Base-by-base conservation (phyloP, 2,113 vertebrate species). In the Drymodes brunneopygia region DNA sequence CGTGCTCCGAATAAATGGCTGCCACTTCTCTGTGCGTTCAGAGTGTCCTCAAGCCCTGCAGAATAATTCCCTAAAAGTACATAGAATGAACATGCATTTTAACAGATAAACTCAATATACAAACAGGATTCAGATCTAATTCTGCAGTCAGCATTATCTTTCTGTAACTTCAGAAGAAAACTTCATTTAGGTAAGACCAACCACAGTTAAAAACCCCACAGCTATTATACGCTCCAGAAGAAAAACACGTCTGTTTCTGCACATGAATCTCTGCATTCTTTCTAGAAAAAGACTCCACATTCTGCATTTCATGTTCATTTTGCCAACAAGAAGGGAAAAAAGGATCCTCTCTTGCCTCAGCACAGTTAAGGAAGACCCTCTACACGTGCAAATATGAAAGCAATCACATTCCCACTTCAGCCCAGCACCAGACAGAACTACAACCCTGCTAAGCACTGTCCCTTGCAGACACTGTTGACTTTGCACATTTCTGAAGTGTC, bases 21-120 rank as follows among this genome's bases (percentile, higher is more conserved):
- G 91, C 80, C 96, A 95, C 78, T 96, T 81, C 20, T 90, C 70
- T n/a, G 87, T 77, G 87, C 96, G 95, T 97, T 97, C 98, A 65
- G 97, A 61, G 40, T 29, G 77, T 81, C 61, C 64, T 87, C 67
- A 47, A 87, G 95, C 67, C 75, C 71, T 96, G 95, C 90, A 61
- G 94, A 85, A 90, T 91, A 93, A 81, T 15, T 74, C 61, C 92
- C 96, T 96, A 50, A 87, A 96, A 97, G 51, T 2, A 91, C 5
- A 95, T 12, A 87, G 40, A 91, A 83, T 12, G 6, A 88, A 29
- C n/a, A 48, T 3, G 15, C 17, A 75, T 42, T 88, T 40, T 53
- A 65, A 75, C 12, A 92, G 33, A 69, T 22, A 70, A 85, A 50
- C 45, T 65, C 27, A 6, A 13, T 14, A 47, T 7, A 60, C 8